Evolutionary conservation across 2,888 invertebrate genomes (phyloP).

Genomic region (Ormyrus rosae): DNA sequence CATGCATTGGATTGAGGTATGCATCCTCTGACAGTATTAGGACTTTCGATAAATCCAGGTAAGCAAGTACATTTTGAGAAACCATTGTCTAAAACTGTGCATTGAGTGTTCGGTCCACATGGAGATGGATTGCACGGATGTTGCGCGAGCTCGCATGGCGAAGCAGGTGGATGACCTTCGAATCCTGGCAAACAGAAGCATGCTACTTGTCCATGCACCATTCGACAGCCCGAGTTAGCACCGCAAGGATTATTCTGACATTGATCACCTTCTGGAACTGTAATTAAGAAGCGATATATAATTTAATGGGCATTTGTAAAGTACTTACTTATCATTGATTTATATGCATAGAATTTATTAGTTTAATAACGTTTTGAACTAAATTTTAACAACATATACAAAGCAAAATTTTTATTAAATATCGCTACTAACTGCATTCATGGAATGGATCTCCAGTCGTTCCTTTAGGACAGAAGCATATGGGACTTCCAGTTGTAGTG

Average conservation of each 20-base stretch:
- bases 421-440: conserved; percentile 87
- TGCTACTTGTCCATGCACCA: conserved; percentile 84
- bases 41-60: conserved; percentile 89
- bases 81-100: conserved; percentile 85
- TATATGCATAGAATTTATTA: neutral
- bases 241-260: conserved; percentile 91
- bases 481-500: conserved; percentile 84
- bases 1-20: conserved; percentile 88
- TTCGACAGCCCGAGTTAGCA: conserved; percentile 87
- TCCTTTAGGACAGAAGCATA: conserved; percentile 93
- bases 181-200: conserved; percentile 93
- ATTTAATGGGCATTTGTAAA: neutral
- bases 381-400: neutral
- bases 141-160: conserved; percentile 83
- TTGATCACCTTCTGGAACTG: conserved; percentile 92
- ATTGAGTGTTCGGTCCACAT: conserved; percentile 93
- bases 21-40: conserved; percentile 91
- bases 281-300: conserved; percentile 66
- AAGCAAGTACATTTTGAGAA: conserved; percentile 92
- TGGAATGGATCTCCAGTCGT: conserved; percentile 93
- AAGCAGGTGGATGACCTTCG: conserved; percentile 88
- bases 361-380: conserved; percentile 4
- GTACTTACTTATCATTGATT: neutral
- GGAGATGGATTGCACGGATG: conserved; percentile 91
- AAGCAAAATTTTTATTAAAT: neutral